phyloP scores from a whole-genome alignment of 2,888 invertebrate species.

The Rotaria macrura region DNA sequence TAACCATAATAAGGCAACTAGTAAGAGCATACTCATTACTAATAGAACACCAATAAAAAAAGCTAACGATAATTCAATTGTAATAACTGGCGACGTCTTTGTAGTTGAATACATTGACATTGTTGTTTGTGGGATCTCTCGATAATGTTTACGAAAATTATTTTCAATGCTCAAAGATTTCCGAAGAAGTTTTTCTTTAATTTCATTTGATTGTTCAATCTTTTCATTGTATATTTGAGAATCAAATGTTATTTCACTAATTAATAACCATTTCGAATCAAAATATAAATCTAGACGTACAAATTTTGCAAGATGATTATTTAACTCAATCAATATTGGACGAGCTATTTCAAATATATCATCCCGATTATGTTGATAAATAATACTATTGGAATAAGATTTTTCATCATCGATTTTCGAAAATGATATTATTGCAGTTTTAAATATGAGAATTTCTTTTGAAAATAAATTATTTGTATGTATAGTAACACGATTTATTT shows the following conservation, averaged over 20 bases:
- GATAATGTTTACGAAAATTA: not conserved
- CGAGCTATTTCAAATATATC: conserved; percentile 60
- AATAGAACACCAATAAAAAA: not conserved
- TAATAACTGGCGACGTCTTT: not conserved
- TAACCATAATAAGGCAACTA: not conserved
- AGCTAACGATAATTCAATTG: not conserved
- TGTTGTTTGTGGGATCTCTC: not conserved
- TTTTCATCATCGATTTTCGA: not conserved
- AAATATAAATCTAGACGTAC: conserved; percentile 66
- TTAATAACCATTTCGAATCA: conserved; percentile 68
- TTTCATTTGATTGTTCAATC: not conserved
- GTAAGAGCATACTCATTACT: not conserved
- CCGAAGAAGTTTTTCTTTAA: not conserved
- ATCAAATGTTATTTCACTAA: conserved; percentile 68
- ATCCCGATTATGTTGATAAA: conserved; percentile 2
- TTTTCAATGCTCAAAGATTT: not conserved
- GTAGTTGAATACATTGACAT: not conserved
- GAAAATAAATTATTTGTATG: conserved; percentile 11
- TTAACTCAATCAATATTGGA: conserved; percentile 68
- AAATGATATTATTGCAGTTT: not conserved
- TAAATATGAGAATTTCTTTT: not conserved
- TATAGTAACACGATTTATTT: not conserved
- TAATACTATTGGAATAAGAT: not conserved
- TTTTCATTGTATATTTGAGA: not conserved
- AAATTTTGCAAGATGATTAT: conserved; percentile 67